Percentiles rank a stretch among this genome's conserved stretches.
These are phyloP conservation scores for Zoanthus solanderi DNA, from an alignment of 92 coral and sea anemone species.

Conservation along the genomic window DNA sequence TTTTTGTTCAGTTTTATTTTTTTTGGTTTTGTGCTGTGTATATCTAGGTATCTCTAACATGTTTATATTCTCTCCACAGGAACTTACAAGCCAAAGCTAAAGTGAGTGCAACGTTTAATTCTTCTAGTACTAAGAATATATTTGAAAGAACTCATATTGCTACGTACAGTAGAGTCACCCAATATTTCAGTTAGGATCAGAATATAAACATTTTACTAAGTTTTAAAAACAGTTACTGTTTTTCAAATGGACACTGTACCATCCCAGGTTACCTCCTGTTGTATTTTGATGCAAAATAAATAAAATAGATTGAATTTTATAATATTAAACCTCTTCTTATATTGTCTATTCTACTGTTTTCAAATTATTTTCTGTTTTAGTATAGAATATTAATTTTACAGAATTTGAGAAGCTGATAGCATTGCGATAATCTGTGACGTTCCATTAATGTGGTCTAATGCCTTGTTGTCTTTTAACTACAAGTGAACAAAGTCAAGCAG, in stretches of 20 bases:
- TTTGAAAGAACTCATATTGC: neutral
- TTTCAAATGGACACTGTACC: no score
- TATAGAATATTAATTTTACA: neutral
- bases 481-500: constrained; percentile 33
- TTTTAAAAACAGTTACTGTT: no score
- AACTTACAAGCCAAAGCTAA: constrained; percentile 30
- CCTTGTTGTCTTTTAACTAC: neutral
- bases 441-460: neutral
- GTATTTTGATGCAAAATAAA: neutral
- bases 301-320: no score
- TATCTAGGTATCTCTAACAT: neutral
- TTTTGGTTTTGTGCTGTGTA: no score
- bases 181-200: neutral
- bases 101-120: neutral
- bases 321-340: no score
- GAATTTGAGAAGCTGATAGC: no score
- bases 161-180: neutral
- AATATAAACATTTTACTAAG: no score
- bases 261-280: no score
- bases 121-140: neutral
- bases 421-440: no score
- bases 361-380: neutral
- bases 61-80: constrained; percentile 15
- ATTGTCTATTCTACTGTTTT: neutral
- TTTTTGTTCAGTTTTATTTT: no score